These are phyloP conservation scores for Netelia fuscicornis DNA, from an alignment of 2,888 invertebrate species.

Conservation along the genomic window DNA sequence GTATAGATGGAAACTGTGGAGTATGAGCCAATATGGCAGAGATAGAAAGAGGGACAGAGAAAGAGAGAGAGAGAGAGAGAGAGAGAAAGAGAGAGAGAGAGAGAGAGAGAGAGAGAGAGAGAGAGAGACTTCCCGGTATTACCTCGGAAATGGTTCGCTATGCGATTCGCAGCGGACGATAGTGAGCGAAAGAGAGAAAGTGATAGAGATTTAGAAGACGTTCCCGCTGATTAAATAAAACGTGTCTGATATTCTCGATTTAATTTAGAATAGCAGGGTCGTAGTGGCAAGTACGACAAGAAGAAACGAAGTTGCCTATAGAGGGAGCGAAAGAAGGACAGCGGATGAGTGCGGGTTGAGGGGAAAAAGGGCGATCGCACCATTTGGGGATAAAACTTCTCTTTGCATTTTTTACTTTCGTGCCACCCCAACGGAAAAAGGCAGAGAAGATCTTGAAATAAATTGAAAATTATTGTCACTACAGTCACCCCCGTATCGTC, in stretches of 20 bases:
- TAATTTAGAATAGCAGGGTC: slow-evolving; percentile 79
- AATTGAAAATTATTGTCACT: slow-evolving; percentile 80
- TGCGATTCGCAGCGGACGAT: slow-evolving; percentile 67
- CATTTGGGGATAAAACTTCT: slow-evolving; percentile 50
- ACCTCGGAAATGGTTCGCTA: slow-evolving; percentile 79
- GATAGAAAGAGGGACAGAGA: background rate
- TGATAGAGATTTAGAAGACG: slow-evolving; percentile 60
- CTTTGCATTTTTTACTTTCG: slow-evolving; percentile 47
- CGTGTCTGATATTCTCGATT: slow-evolving; percentile 83
- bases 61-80: background rate
- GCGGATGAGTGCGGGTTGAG: background rate
- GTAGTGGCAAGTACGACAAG: slow-evolving; percentile 56
- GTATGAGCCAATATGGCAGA: slow-evolving; percentile 1
- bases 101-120: background rate
- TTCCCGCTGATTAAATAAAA: slow-evolving; percentile 82
- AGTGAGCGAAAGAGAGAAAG: slow-evolving; percentile 48
- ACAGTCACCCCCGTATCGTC: slow-evolving; percentile 70
- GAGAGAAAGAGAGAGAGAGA: background rate
- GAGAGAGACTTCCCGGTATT: slow-evolving; percentile 43
- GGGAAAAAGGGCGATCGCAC: slow-evolving; percentile 57
- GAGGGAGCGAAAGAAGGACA: slow-evolving; percentile 14
- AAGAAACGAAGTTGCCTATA: slow-evolving; percentile 24
- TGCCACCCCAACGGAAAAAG: background rate
- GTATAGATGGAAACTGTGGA: slow-evolving; percentile 55
- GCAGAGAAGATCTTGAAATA: slow-evolving; percentile 72